phyloP scores from a whole-genome alignment of 2,113 vertebrate genomes.

The Ivindomyrus marchei region DNA sequence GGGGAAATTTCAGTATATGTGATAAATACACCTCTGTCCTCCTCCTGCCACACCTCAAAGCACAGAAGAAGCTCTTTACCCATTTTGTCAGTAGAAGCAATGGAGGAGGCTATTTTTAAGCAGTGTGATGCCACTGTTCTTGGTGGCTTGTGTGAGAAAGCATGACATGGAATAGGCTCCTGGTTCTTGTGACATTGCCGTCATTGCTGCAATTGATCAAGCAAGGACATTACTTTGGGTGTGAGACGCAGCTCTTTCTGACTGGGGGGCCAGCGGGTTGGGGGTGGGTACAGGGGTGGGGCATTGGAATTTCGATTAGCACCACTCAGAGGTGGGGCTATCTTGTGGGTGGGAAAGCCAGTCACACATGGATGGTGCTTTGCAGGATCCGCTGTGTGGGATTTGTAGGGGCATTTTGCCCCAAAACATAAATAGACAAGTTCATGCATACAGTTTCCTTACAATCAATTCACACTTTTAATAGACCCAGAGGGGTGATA shows the following conservation, averaged over 20 bases:
- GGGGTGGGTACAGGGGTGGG: not conserved
- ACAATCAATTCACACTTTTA: not conserved
- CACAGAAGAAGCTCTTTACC: not conserved
- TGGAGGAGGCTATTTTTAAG: not conserved
- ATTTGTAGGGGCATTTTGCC: not conserved
- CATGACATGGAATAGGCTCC: not conserved
- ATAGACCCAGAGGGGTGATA: not conserved
- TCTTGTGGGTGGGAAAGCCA: not conserved
- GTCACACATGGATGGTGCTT: not conserved
- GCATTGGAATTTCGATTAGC: not conserved
- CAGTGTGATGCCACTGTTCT: not conserved
- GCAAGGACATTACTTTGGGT: not conserved
- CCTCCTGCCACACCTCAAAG: not conserved
- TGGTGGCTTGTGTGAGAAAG: not conserved
- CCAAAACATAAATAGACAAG: not conserved
- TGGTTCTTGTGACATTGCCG: not conserved
- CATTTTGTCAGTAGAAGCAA: not conserved
- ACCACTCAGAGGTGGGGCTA: not conserved
- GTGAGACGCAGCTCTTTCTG: not conserved
- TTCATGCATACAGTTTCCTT: not conserved
- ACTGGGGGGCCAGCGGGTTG: not conserved
- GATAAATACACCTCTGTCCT: not conserved
- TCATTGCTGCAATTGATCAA: not conserved
- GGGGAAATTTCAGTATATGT: not conserved
- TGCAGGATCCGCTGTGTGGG: not conserved